Evolutionary conservation across 1,140 invertebrate genomes (phyloP).

Genomic region (Pollicipes pollicipes): DNA sequence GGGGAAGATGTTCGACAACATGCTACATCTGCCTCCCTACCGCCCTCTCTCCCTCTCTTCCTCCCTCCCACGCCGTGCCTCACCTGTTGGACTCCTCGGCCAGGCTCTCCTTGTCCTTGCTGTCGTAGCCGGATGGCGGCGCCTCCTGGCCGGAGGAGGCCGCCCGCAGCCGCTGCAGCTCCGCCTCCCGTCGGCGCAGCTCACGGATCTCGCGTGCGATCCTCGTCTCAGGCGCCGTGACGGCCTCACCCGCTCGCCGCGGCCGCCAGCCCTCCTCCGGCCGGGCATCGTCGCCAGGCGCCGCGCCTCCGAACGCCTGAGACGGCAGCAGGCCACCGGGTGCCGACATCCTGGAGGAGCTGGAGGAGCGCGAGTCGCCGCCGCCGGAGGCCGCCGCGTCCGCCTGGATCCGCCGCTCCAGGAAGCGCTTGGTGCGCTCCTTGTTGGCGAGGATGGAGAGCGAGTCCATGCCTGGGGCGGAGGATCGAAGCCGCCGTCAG

Average conservation of each 20-base stretch:
- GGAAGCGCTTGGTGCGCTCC: background rate
- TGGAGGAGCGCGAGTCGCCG: background rate
- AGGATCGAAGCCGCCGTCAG: no score
- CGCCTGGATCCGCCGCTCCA: background rate
- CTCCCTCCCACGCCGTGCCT: no score
- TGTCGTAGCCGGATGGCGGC: conserved; percentile 6
- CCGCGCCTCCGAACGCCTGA: background rate
- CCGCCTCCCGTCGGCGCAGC: conserved; percentile 30
- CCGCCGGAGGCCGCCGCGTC: background rate
- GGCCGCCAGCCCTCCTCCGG: background rate
- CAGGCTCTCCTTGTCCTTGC: conserved; percentile 14
- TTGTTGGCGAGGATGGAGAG: background rate
- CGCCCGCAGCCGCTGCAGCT: conserved; percentile 23
- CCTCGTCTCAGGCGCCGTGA: conserved; percentile 26
- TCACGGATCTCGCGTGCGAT: conserved; percentile 33
- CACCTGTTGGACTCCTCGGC: conserved; percentile 13
- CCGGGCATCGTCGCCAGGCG: no score
- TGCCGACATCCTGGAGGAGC: background rate
- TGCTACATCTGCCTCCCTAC: no score
- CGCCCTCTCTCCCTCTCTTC: no score
- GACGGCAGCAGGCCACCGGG: no score
- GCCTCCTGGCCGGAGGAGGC: background rate
- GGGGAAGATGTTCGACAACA: no score
- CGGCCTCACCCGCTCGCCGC: background rate
- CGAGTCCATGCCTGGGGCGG: background rate